Conservation (phyloP, 1,140 invertebrate genomes). For the Rhopalosiphum padi region DNA sequence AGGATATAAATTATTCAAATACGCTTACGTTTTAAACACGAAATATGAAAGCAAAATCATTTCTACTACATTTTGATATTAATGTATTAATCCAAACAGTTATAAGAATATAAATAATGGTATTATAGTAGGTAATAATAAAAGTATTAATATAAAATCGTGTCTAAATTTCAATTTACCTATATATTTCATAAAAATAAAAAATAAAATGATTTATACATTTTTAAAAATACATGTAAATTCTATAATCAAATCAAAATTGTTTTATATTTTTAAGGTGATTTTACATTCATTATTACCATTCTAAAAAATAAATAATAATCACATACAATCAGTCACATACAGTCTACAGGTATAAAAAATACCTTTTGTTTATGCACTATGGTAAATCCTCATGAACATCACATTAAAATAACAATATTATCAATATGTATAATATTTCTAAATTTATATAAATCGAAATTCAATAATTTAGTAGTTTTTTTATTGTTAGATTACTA, state of each 20-base stretch:
- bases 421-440: background rate
- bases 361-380: background rate
- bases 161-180: background rate
- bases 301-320: background rate
- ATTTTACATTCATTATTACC: background rate
- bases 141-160: background rate
- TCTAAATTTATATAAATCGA: background rate
- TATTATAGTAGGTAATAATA: background rate
- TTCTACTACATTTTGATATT: background rate
- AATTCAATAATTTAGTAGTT: background rate
- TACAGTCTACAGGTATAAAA: background rate
- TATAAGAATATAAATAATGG: background rate
- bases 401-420: background rate
- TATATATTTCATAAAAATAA: background rate
- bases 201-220: background rate
- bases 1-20: background rate
- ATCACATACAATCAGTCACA: background rate
- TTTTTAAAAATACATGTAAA: background rate
- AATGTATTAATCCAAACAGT: background rate
- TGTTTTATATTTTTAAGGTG: background rate
- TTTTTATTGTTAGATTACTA: background rate
- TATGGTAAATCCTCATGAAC: background rate
- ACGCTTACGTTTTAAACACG: background rate
- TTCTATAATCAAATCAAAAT: background rate
- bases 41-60: background rate